Evolutionary conservation across 2,113 vertebrate genomes (phyloP).

Genomic region (Malurus alboscapulatus): DNA sequence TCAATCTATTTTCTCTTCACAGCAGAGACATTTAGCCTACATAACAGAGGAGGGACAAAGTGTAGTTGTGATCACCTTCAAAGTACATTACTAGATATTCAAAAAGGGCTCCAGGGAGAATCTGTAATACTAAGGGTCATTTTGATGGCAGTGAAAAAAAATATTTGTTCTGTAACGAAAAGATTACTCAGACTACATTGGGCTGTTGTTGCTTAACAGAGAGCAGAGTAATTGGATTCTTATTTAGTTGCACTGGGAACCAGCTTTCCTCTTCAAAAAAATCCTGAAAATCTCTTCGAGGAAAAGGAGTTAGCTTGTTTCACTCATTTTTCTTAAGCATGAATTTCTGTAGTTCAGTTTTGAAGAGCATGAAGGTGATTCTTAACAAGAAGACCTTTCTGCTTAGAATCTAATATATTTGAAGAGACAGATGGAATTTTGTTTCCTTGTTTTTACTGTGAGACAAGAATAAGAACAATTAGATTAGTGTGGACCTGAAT

Average conservation of each 20-base stretch:
- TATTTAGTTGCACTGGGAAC: not conserved
- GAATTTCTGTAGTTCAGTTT: not conserved
- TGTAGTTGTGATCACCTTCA: slow-evolving; percentile 9
- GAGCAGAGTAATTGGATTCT: not conserved
- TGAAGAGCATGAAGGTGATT: not conserved
- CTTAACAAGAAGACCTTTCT: not conserved
- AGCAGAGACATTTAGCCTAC: not conserved
- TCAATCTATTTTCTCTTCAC: slow-evolving; percentile 28
- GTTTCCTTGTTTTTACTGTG: not conserved
- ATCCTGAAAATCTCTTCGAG: not conserved
- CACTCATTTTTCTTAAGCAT: not conserved
- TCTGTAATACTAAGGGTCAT: not conserved
- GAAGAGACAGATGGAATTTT: slow-evolving; percentile 4
- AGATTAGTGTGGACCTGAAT: not conserved
- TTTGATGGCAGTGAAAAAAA: not conserved
- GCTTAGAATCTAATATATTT: not conserved
- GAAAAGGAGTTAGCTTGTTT: not conserved
- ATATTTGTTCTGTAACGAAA: not conserved
- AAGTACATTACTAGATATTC: slow-evolving; percentile 3
- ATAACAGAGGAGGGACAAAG: not conserved
- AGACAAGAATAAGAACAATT: not conserved
- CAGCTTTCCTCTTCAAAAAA: not conserved
- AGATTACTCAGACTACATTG: not conserved
- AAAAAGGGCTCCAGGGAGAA: not conserved
- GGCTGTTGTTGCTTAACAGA: not conserved